Evolutionary conservation across 2,888 invertebrate genomes (phyloP).

Genomic region (Hypomecis atomaria): DNA sequence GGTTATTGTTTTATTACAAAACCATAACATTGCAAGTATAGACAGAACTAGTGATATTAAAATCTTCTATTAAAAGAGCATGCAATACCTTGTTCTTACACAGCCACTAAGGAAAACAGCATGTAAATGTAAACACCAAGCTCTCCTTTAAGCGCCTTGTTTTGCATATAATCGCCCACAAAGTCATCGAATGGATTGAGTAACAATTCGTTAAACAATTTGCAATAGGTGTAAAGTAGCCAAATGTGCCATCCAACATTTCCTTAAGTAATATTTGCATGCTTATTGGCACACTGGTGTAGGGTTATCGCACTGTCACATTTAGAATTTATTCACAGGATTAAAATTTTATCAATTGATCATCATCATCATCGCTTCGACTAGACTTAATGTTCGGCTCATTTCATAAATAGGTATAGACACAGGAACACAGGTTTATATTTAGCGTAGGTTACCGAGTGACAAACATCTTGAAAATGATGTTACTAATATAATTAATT

Average conservation of each 20-base stretch:
- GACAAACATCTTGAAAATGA: too few species aligned
- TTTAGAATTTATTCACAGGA: background rate
- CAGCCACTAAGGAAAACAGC: constrained; percentile 10
- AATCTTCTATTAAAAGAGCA: background rate
- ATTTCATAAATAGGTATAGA: too few species aligned
- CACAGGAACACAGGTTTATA: too few species aligned
- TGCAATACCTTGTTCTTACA: background rate
- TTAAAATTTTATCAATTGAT: background rate
- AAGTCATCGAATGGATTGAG: constrained; percentile 23
- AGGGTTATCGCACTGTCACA: constrained; percentile 17
- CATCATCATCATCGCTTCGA: too few species aligned
- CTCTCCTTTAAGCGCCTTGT: constrained; percentile 21
- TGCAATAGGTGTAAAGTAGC: constrained; percentile 33
- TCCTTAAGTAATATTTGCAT: constrained; percentile 27
- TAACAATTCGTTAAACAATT: constrained; percentile 31
- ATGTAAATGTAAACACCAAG: constrained; percentile 15
- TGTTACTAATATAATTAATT: too few species aligned
- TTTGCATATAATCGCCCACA: constrained; percentile 29
- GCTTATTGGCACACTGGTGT: constrained; percentile 30
- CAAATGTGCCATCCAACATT: constrained; percentile 33
- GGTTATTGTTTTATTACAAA: too few species aligned
- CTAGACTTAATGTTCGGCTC: too few species aligned
- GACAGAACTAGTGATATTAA: background rate
- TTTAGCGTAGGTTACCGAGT: too few species aligned
- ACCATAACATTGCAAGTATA: too few species aligned